These are phyloP conservation scores for Leptinotarsa peninsularis DNA, from an alignment of 2,888 invertebrate species.

Conservation along the genomic window DNA sequence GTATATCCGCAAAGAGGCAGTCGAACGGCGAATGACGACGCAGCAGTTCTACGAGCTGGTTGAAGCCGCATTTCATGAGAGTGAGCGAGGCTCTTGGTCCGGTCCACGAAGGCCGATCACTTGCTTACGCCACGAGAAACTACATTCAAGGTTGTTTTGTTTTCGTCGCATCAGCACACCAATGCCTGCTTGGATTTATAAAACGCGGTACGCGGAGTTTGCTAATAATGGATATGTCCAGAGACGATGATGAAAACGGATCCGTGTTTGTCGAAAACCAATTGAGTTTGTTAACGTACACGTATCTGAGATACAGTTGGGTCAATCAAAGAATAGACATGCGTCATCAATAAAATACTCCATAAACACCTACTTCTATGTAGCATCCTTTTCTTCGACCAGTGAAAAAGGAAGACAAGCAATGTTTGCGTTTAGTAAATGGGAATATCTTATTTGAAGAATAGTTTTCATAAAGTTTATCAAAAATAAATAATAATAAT, in stretches of 20 bases:
- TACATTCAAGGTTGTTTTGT: slow-evolving; percentile 58
- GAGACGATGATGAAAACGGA: neutral
- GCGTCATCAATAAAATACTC: no score
- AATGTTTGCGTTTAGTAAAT: no score
- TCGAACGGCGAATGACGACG: neutral
- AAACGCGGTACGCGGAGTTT: slow-evolving; percentile 17
- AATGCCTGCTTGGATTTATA: slow-evolving; percentile 15
- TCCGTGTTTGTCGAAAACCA: no score
- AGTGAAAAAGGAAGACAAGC: no score
- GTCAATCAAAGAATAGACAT: no score
- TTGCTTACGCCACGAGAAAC: slow-evolving; percentile 58
- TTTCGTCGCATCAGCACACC: slow-evolving; percentile 28
- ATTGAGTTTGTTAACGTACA: no score
- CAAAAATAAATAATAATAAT: no score
- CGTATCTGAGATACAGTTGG: no score
- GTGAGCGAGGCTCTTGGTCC: slow-evolving; percentile 44
- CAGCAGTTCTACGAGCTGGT: slow-evolving; percentile 8
- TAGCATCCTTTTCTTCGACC: no score
- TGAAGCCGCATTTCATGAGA: slow-evolving; percentile 10
- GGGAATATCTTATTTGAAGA: no score
- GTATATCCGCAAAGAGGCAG: slow-evolving; percentile 14
- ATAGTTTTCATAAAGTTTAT: no score
- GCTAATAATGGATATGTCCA: slow-evolving; percentile 8
- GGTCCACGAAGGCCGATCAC: slow-evolving; percentile 58
- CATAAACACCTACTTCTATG: no score